Conservation (phyloP, 2,113 vertebrate genomes). For the Turdus rufiventris region DNA sequence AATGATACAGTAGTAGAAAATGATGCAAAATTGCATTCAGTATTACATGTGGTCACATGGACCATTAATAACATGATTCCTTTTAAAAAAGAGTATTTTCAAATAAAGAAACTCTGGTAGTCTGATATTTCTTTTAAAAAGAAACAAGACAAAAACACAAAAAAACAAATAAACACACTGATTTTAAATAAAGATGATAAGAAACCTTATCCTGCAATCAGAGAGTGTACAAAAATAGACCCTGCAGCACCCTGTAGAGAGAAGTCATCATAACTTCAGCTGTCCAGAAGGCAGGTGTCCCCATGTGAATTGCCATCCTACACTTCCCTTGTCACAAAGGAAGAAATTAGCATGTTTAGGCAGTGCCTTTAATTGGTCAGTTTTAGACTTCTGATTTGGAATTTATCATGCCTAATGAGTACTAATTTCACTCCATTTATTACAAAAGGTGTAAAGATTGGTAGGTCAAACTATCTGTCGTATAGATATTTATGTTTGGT, state of each 20-base stretch:
- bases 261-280: background rate
- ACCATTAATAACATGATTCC: background rate
- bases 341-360: background rate
- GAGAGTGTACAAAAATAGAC: background rate
- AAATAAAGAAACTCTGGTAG: background rate
- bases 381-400: background rate
- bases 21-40: background rate
- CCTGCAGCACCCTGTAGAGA: background rate
- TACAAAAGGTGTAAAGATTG: background rate
- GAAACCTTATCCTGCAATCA: background rate
- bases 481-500: background rate
- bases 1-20: background rate
- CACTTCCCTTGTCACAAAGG: background rate
- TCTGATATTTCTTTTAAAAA: background rate
- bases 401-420: background rate
- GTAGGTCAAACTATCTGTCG: background rate
- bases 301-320: background rate
- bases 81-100: background rate
- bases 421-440: background rate
- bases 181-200: background rate
- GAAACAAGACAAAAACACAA: no score
- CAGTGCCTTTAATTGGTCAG: background rate
- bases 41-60: background rate
- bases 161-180: background rate
- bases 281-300: background rate